Evolutionary conservation across 2,888 invertebrate genomes (phyloP), one percentile per base, ranked within the genome.

Genomic region (Merodon equestris): DNA sequence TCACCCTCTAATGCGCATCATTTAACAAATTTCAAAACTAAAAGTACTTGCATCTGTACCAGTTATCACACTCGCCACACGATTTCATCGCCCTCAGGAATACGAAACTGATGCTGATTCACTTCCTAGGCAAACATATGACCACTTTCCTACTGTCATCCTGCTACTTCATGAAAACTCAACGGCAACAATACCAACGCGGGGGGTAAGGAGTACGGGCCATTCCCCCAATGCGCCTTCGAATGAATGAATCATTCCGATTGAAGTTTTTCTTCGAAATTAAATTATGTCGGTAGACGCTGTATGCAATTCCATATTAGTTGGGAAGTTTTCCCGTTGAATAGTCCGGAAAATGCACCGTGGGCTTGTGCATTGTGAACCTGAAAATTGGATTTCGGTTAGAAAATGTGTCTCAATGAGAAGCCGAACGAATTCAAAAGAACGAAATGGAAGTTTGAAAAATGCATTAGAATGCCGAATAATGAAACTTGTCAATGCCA

Each of bases 291-390:
- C 45, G 63, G 34, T 14, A 64, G 36, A 45, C 27, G 27, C 27
- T 27, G 51, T 75, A 75, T 75, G 68, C 61, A 57, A 63, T 70
- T 70, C 53, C 40, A 36, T 17, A 63, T 70, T 70, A 70, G 68
- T 75, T 70, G n/a, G 34, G n/a, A 61, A 70, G 34, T 53, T 27
- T 63, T 45, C 45, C 51, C 54, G 53, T 54, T 15, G 56, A 48
- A 60, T 60, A n/a, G 54, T 17, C 2, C 7, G 27, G 27, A 27
- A 67, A 34, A 42, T 72, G 68, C 74, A 63, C 51, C 45, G 61
- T 34, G 42, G 15, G 15, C 19, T 19, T 44, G 45, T 12, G 36
- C 36, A 51, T 45, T 18, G 38, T 53, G 14, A 34, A 54, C 53
- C 66, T 58, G 38, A 9, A 66, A 73, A 66, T 66, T 54, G 40